phyloP scores from a whole-genome alignment of 2,888 invertebrate species.

The Pyrrhosoma nymphula region DNA sequence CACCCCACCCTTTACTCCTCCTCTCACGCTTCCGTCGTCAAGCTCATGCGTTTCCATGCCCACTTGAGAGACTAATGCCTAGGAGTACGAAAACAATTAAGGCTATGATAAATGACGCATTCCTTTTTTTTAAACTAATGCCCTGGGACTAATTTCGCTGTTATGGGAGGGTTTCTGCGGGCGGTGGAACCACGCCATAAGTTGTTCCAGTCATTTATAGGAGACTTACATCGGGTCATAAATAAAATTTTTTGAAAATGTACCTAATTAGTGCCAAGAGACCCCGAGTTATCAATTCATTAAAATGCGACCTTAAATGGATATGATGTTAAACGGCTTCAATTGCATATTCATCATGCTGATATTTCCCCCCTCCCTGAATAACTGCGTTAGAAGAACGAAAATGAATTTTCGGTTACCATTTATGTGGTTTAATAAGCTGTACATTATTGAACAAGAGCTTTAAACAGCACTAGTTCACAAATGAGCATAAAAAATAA shows the following conservation, averaged over 20 bases:
- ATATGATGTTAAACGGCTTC: not conserved
- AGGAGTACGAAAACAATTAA: constrained; percentile 59
- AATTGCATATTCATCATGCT: constrained; percentile 6
- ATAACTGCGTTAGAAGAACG: not conserved
- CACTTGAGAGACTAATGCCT: constrained; percentile 21
- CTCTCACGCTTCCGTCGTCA: not conserved
- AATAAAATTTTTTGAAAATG: constrained; percentile 15
- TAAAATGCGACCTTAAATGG: not conserved
- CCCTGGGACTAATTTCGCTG: constrained; percentile 56
- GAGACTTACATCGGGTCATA: constrained; percentile 14
- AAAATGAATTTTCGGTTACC: no score
- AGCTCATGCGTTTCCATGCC: not conserved
- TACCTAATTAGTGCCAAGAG: not conserved
- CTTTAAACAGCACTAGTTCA: not conserved
- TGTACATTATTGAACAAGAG: not conserved
- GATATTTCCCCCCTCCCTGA: not conserved
- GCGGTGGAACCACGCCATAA: not conserved
- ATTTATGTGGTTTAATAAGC: not conserved
- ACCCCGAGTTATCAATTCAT: constrained; percentile 28
- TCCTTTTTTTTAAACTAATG: constrained; percentile 23
- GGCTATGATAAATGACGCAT: constrained; percentile 42
- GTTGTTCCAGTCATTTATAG: constrained; percentile 43
- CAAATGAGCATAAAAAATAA: no score
- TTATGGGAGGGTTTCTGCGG: constrained; percentile 32
- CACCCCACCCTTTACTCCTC: not conserved